phyloP scores from a whole-genome alignment of 64 coral and sea anemone species.

The Montipora cactus region DNA sequence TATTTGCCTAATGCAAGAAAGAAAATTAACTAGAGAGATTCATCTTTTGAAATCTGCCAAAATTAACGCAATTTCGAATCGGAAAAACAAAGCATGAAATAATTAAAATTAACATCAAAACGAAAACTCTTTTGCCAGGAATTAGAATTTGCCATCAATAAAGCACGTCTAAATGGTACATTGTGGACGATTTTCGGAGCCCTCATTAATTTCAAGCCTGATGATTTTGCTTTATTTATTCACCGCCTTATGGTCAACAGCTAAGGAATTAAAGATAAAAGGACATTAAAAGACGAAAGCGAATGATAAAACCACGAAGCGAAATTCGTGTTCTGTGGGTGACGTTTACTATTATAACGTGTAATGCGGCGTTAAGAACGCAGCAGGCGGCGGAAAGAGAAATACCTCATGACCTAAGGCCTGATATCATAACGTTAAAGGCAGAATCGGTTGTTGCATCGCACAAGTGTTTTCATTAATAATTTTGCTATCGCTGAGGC shows the following conservation, averaged over 20 bases:
- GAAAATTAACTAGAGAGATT: constrained; percentile 50
- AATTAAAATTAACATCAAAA: not conserved
- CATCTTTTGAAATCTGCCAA: constrained; percentile 26
- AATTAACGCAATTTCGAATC: constrained; percentile 8
- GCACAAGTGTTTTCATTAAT: not conserved
- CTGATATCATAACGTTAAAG: not conserved
- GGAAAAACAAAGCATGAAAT: constrained; percentile 5
- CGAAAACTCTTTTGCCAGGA: constrained; percentile 21
- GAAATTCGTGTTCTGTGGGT: not conserved
- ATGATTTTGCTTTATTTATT: not conserved
- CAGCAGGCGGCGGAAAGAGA: not conserved
- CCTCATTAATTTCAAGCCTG: constrained; percentile 5
- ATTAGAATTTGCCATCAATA: not conserved
- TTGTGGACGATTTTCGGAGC: not conserved
- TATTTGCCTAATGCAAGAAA: constrained; percentile 21
- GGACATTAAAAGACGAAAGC: not conserved
- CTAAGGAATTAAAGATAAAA: not conserved
- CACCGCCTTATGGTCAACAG: not conserved
- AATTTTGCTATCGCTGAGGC: no score
- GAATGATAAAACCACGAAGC: no score
- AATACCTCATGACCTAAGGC: not conserved
- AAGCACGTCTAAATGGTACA: not conserved
- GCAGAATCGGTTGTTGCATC: no score
- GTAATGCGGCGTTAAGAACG: not conserved
- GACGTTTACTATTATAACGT: not conserved